phyloP scores from a whole-genome alignment of 2,113 vertebrate genomes.

The Callocephalon fimbriatum region DNA sequence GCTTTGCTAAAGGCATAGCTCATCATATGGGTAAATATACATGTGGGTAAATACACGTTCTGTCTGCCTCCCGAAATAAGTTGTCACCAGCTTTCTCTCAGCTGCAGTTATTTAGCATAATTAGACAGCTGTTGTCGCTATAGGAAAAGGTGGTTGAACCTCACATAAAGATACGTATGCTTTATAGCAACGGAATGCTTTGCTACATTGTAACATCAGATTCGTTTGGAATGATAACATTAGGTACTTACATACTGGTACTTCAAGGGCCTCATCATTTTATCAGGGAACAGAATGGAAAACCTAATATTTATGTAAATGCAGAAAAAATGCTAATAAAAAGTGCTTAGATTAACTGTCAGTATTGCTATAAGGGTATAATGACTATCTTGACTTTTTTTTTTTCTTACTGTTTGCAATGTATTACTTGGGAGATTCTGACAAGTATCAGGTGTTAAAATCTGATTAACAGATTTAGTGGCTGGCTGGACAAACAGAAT shows the following conservation, averaged over 20 bases:
- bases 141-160: not conserved
- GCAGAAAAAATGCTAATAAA: not conserved
- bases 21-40: not conserved
- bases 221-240: not conserved
- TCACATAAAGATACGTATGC: not conserved
- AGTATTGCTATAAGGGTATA: not conserved
- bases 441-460: slow-evolving; percentile 10
- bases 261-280: slow-evolving; percentile 15
- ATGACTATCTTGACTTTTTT: not conserved
- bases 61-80: not conserved
- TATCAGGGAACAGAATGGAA: slow-evolving; percentile 4
- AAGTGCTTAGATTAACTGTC: not conserved
- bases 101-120: not conserved
- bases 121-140: not conserved
- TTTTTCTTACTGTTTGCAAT: slow-evolving; percentile 9
- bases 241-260: not conserved
- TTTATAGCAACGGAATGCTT: not conserved
- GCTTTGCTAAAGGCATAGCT: not conserved
- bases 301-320: slow-evolving; percentile 31
- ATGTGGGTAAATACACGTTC: not conserved
- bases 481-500: not conserved
- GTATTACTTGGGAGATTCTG: not conserved
- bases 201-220: not conserved
- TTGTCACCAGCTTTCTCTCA: not conserved
- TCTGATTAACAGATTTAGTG: not conserved